phyloP scores from a whole-genome alignment of 2,888 invertebrate genomes.

The Thelaira solivaga region DNA sequence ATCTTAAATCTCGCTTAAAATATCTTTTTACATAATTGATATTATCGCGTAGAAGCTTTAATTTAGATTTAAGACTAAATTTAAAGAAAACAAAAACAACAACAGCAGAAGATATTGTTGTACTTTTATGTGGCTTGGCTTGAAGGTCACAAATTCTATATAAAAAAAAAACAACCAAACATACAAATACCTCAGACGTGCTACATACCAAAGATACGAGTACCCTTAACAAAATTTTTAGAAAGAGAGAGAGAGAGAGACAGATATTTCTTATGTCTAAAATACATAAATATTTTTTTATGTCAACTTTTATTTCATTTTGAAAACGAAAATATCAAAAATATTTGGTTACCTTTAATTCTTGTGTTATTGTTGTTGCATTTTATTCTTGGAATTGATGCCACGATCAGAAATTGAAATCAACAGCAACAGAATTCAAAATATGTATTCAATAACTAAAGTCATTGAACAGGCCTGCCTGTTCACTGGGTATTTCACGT shows the following conservation, averaged over 20 bases:
- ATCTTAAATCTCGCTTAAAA: constrained; percentile 47
- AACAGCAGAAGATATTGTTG: constrained; percentile 18
- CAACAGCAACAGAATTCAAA: background rate
- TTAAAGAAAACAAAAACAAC: background rate
- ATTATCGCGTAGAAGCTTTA: constrained; percentile 53
- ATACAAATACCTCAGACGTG: constrained; percentile 6
- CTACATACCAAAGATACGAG: background rate
- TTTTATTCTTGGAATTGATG: constrained; percentile 45
- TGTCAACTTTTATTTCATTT: constrained; percentile 41
- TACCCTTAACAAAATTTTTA: background rate
- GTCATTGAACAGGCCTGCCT: no score
- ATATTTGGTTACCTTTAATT: constrained; percentile 53
- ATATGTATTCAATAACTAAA: no score
- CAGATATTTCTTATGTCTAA: background rate
- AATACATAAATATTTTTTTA: constrained; percentile 27
- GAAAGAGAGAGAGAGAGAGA: background rate
- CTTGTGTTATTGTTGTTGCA: constrained; percentile 8
- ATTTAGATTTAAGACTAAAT: constrained; percentile 47
- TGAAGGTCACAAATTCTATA: constrained; percentile 56
- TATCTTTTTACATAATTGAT: constrained; percentile 60
- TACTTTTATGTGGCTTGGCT: constrained; percentile 10
- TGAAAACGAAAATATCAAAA: constrained; percentile 39
- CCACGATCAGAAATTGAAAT: background rate
- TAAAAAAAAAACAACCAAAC: constrained; percentile 15
- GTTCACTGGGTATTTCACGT: no score